These are phyloP conservation scores for Hesperophylax magnus DNA, from an alignment of 1,140 invertebrate species.

Conservation along the genomic window DNA sequence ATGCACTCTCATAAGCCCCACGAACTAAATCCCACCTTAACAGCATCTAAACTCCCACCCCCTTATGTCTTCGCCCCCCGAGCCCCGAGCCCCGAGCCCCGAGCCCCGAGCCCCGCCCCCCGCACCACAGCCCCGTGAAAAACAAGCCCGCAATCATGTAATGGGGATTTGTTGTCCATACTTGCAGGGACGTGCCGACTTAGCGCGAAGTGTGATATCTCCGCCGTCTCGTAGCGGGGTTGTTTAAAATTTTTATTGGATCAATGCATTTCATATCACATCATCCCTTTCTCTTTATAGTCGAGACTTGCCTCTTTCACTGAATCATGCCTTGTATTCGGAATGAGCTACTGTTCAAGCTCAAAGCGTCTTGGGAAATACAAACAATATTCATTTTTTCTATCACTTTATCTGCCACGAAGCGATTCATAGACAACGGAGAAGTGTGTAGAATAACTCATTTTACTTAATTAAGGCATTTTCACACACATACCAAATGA, in stretches of 20 bases:
- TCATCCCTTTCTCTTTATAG: constrained; percentile 2
- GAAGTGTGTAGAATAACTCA: too few relatives aligned
- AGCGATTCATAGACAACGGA: too few relatives aligned
- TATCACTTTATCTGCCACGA: too few relatives aligned
- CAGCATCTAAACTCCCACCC: constrained; percentile 18
- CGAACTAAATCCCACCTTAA: constrained; percentile 42
- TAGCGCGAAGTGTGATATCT: constrained; percentile 10
- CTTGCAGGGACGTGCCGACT: constrained; percentile 41
- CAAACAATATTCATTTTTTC: too few relatives aligned
- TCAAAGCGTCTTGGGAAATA: too few relatives aligned
- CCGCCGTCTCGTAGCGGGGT: constrained; percentile 3
- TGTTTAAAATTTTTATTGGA: constrained; percentile 42
- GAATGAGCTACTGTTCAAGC: background rate
- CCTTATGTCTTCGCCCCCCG: constrained; percentile 12
- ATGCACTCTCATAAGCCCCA: constrained; percentile 32
- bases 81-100: too few relatives aligned
- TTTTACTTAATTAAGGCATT: too few relatives aligned
- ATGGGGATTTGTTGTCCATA: constrained; percentile 50
- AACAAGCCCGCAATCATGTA: constrained; percentile 48
- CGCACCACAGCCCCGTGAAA: constrained; percentile 22
- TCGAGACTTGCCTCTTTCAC: constrained; percentile 3
- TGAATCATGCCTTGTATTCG: constrained; percentile 13
- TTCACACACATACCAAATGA: too few relatives aligned
- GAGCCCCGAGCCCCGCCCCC: background rate
- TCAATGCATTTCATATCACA: constrained; percentile 37